A percentile compares a stretch with the other conserved stretches of the same genome.
Evolutionary conservation across 2,888 invertebrate species (phyloP).

Genomic region (Epinotia ramella): DNA sequence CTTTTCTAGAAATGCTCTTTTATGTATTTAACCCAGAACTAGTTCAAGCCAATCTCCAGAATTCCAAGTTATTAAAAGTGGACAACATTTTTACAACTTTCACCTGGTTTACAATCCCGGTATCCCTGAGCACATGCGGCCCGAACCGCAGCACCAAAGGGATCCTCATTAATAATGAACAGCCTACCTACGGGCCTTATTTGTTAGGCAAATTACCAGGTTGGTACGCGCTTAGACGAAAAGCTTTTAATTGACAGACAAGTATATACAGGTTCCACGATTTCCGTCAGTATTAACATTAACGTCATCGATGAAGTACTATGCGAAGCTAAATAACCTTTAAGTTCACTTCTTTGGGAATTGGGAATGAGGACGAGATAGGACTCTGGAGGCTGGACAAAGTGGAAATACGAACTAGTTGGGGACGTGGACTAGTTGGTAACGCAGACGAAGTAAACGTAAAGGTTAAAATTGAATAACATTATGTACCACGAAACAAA

Average conservation of each 20-base stretch:
- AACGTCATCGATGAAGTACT: neutral
- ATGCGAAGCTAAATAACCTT: too few species aligned
- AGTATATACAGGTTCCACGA: neutral
- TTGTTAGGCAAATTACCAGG: slow-evolving; percentile 43
- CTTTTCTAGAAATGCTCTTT: too few species aligned
- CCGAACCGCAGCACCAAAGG: slow-evolving; percentile 28
- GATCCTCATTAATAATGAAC: slow-evolving; percentile 40
- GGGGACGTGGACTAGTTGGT: too few species aligned
- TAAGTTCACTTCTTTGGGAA: too few species aligned
- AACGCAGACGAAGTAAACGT: too few species aligned
- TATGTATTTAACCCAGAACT: neutral
- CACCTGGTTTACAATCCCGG: slow-evolving; percentile 14
- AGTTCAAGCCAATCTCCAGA: neutral
- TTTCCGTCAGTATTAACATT: neutral
- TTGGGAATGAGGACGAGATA: too few species aligned
- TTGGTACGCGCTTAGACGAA: slow-evolving; percentile 11
- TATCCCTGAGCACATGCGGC: slow-evolving; percentile 18
- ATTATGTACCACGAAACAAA: too few species aligned
- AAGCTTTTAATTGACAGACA: slow-evolving; percentile 37
- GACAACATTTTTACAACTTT: slow-evolving; percentile 20
- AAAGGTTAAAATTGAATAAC: too few species aligned
- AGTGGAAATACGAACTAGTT: too few species aligned
- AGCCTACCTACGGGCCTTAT: slow-evolving; percentile 37
- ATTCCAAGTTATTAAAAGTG: slow-evolving; percentile 16
- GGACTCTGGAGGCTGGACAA: too few species aligned